Conservation (phyloP, 2,113 vertebrate genomes). For the Archocentrus centrarchus region DNA sequence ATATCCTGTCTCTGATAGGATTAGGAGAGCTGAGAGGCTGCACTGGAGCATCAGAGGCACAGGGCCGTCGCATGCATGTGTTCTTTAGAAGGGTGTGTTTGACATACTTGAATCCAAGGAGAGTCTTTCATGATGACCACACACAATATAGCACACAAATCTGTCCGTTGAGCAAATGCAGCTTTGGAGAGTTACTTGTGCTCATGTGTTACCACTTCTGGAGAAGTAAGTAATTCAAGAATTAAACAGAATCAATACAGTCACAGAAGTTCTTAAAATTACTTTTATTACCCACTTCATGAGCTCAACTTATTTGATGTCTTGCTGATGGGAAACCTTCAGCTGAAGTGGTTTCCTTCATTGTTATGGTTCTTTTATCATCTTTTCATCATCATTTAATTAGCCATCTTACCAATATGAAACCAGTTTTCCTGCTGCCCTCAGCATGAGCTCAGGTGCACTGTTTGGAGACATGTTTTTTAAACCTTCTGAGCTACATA, state of each 20-base stretch:
- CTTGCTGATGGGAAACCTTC: background rate
- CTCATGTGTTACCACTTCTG: background rate
- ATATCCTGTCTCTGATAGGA: slow-evolving; percentile 6
- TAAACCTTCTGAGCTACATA: background rate
- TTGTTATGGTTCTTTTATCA: background rate
- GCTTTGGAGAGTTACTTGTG: background rate
- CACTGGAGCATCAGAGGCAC: background rate
- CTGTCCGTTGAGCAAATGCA: background rate
- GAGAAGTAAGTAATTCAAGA: background rate
- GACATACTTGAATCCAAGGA: slow-evolving; percentile 2
- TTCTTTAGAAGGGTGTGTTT: background rate
- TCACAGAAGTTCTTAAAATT: background rate
- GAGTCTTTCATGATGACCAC: background rate
- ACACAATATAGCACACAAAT: background rate
- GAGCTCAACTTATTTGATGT: background rate
- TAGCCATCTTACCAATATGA: background rate
- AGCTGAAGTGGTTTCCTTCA: background rate
- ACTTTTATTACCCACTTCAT: background rate
- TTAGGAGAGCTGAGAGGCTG: slow-evolving; percentile 25
- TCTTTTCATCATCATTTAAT: too few species aligned
- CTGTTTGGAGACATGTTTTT: background rate
- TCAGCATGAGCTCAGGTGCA: background rate
- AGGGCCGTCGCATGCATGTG: background rate
- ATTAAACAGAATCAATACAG: background rate
- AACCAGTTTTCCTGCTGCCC: background rate